Evolutionary conservation across 2,888 invertebrate genomes (phyloP).

Genomic region (Deilephila porcellus): DNA sequence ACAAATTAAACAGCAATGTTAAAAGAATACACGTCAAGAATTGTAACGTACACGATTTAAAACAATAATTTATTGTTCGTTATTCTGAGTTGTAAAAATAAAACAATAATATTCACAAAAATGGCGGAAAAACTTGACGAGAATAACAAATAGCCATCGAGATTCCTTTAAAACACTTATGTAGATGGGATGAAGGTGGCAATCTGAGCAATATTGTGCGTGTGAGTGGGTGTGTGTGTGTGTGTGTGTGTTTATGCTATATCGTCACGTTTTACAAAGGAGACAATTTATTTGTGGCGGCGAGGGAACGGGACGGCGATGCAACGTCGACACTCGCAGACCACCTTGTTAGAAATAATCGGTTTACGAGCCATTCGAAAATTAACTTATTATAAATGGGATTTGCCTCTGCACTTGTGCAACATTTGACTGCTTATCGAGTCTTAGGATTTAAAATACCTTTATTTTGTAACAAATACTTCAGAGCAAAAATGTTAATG

Average conservation of each 20-base stretch:
- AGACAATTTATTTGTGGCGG: constrained; percentile 59
- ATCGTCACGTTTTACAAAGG: constrained; percentile 66
- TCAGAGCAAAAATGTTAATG: no score
- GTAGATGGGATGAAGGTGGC: constrained; percentile 63
- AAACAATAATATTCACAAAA: constrained; percentile 46
- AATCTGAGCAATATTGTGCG: constrained; percentile 60
- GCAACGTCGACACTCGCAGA: constrained; percentile 50
- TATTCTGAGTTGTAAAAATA: constrained; percentile 34
- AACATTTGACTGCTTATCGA: not conserved
- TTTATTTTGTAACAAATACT: not conserved
- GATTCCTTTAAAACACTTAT: constrained; percentile 55
- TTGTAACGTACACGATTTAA: no score
- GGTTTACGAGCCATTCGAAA: constrained; percentile 75
- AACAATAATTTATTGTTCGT: no score
- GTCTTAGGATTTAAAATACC: no score
- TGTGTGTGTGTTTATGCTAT: constrained; percentile 43
- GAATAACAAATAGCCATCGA: constrained; percentile 58
- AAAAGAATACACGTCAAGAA: no score
- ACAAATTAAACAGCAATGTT: no score
- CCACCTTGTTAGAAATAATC: constrained; percentile 81
- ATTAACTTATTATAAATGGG: constrained; percentile 73
- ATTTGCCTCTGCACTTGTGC: constrained; percentile 43
- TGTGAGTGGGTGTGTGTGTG: constrained; percentile 6
- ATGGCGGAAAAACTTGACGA: constrained; percentile 55
- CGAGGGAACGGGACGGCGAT: constrained; percentile 56